Conservation (phyloP, 2,888 invertebrate genomes). For the Oscheius sp. region DNA sequence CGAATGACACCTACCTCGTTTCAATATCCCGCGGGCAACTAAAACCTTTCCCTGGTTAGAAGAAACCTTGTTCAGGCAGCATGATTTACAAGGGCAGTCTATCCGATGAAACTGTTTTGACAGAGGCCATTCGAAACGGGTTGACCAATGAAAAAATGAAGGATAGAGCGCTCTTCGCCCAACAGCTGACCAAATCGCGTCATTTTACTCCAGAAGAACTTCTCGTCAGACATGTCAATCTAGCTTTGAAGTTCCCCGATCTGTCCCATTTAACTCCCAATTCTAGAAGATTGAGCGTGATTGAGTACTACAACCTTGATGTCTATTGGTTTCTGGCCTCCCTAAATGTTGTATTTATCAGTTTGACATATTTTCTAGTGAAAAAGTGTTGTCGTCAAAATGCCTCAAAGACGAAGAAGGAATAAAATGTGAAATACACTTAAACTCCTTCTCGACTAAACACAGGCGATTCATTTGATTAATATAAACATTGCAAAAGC, state of each 20-base stretch:
- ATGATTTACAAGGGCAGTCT: slow-evolving; percentile 48
- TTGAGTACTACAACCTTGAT: not conserved
- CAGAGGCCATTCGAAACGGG: slow-evolving; percentile 42
- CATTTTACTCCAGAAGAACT: slow-evolving; percentile 2
- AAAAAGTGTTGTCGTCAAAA: too few relatives aligned
- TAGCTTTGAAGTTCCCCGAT: slow-evolving; percentile 7
- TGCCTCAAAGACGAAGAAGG: too few relatives aligned
- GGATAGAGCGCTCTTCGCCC: not conserved
- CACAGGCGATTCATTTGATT: too few relatives aligned
- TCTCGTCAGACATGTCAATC: not conserved
- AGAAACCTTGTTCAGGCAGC: not conserved
- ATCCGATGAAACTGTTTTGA: slow-evolving; percentile 41
- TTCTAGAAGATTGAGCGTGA: not conserved
- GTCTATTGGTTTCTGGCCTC: not conserved
- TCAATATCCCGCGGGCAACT: too few relatives aligned
- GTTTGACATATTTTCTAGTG: too few relatives aligned
- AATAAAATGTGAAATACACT: too few relatives aligned
- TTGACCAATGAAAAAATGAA: slow-evolving; percentile 45
- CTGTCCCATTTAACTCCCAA: slow-evolving; percentile 1
- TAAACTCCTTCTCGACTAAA: too few relatives aligned
- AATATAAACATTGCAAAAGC: too few relatives aligned
- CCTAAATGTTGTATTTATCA: too few relatives aligned
- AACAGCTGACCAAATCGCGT: not conserved
- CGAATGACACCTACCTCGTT: too few relatives aligned
- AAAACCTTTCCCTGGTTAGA: too few relatives aligned